Conservation (phyloP, 2,797 vertebrate genomes). For the Cynopterus sphinx region DNA sequence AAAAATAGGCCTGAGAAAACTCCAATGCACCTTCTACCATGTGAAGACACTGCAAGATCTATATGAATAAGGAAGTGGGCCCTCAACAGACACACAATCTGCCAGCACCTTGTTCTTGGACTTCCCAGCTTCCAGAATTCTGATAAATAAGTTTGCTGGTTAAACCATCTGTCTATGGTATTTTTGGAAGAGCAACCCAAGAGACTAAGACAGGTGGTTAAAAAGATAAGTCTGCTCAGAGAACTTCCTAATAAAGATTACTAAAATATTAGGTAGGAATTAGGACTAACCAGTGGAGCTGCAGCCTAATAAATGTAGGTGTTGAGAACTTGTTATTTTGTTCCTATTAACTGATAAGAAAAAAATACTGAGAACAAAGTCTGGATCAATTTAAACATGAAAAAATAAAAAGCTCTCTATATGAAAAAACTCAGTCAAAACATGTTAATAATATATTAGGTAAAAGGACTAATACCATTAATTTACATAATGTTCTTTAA, state of each 20-base stretch:
- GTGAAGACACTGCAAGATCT: neutral
- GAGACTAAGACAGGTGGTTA: neutral
- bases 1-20: neutral
- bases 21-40: neutral
- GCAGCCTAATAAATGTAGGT: neutral
- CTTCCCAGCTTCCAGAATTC: neutral
- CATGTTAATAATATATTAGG: neutral
- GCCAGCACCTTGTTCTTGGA: neutral
- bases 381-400: neutral
- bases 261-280: neutral
- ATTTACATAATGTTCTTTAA: neutral
- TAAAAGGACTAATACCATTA: neutral
- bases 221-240: neutral
- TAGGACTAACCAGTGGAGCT: neutral
- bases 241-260: constrained; percentile 18
- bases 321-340: neutral
- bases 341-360: neutral
- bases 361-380: neutral
- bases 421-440: neutral
- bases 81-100: neutral
- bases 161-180: neutral
- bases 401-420: neutral
- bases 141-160: neutral
- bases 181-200: neutral
- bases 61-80: neutral